Evolutionary conservation across 2,113 vertebrate genomes (phyloP).

Genomic region (Apistogramma diplotaenia): DNA sequence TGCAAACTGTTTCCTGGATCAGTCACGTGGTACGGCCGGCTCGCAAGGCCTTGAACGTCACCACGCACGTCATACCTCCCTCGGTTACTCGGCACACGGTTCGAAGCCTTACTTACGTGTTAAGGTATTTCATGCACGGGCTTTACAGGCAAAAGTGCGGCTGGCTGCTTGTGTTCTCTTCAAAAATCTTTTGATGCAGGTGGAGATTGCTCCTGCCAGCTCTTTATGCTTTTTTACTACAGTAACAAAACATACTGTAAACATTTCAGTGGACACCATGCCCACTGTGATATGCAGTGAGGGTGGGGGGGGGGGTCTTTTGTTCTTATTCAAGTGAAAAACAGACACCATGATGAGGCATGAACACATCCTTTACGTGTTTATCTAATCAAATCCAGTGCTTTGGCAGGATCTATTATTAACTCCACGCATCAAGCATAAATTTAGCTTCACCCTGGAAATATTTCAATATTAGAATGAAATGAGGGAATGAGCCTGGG

Average conservation of each 20-base stretch:
- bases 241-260: background rate
- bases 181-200: background rate
- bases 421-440: background rate
- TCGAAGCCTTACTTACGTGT: no score
- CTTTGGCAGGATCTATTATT: background rate
- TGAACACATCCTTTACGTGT: background rate
- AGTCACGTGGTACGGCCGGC: no score
- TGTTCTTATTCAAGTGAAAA: background rate
- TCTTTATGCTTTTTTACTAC: background rate
- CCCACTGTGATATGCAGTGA: background rate
- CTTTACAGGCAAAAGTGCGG: background rate
- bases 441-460: background rate
- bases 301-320: no score
- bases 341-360: background rate
- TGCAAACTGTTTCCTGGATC: no score
- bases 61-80: no score
- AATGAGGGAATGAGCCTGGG: background rate
- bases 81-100: no score
- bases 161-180: background rate
- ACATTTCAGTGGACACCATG: background rate
- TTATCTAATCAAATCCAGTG: background rate
- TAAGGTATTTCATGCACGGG: background rate
- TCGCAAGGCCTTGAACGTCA: no score
- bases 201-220: background rate
- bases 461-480: background rate